Conservation (phyloP, 2,113 vertebrate genomes). For the Cryptotis parvus region DNA sequence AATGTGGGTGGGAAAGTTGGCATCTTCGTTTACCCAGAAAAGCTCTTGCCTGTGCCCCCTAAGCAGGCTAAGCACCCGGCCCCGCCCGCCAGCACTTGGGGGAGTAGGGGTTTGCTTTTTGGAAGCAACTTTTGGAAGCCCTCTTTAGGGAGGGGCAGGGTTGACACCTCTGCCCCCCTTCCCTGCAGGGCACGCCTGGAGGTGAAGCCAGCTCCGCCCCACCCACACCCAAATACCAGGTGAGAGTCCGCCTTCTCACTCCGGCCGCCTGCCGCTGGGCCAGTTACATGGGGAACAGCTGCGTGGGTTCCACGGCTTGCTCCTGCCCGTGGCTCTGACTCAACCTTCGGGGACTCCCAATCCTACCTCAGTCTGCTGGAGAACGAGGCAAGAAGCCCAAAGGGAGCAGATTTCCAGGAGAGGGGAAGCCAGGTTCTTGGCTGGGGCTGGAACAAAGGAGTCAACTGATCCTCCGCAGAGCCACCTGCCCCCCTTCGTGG, state of each 20-base stretch:
- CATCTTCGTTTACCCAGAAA: background rate
- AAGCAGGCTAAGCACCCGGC: background rate
- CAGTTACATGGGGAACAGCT: no score
- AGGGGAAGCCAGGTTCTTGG: conserved; percentile 28
- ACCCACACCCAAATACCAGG: no score
- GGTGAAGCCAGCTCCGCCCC: background rate
- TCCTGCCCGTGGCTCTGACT: background rate
- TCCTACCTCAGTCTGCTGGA: background rate
- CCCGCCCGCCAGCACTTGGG: background rate
- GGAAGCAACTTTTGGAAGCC: conserved; percentile 10
- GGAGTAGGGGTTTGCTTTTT: background rate
- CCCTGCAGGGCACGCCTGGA: background rate
- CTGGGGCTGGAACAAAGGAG: conserved; percentile 71
- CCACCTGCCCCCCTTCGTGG: conserved; percentile 73
- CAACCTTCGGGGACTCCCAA: background rate
- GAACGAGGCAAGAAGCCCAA: background rate
- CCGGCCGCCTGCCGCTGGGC: no score
- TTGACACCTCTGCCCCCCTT: background rate
- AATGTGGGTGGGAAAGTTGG: conserved; percentile 44
- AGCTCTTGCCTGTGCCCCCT: background rate
- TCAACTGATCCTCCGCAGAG: conserved; percentile 56
- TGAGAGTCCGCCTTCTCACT: no score
- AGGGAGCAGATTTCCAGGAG: background rate
- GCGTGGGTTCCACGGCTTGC: background rate
- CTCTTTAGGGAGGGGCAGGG: background rate